phyloP scores from a whole-genome alignment of 2,113 vertebrate species.

The Mastomys coucha region DNA sequence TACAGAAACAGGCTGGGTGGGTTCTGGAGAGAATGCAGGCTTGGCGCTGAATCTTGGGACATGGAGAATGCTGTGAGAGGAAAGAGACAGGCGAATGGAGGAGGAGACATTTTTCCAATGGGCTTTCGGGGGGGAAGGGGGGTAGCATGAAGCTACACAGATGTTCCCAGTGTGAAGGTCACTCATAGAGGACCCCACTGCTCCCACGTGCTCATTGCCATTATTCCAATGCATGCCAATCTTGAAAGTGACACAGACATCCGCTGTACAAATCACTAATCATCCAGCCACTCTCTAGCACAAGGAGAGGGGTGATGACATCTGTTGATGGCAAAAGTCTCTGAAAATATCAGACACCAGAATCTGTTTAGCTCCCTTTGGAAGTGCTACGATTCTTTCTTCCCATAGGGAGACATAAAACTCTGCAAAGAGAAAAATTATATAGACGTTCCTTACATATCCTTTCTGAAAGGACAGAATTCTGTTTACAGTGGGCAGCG shows the following conservation, averaged over 20 bases:
- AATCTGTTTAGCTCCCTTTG: neutral
- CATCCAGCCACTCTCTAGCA: neutral
- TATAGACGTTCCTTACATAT: neutral
- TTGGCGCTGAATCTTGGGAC: neutral
- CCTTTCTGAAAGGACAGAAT: neutral
- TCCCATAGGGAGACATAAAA: neutral
- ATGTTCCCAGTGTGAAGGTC: neutral
- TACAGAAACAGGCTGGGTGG: too few species aligned
- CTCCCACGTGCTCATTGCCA: accelerated
- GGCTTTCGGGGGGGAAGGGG: neutral
- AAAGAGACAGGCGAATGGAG: accelerated
- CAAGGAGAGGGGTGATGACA: neutral
- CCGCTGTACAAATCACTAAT: too few species aligned
- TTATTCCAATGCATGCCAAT: neutral
- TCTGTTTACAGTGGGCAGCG: neutral
- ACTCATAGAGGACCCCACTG: neutral
- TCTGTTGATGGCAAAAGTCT: neutral
- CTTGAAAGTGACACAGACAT: neutral
- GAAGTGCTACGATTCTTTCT: neutral
- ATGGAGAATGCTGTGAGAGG: neutral
- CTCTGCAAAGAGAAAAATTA: neutral
- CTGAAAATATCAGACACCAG: neutral
- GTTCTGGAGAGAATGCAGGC: neutral
- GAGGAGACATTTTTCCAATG: neutral
- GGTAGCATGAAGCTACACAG: neutral